Evolutionary conservation across 2,113 vertebrate species (phyloP).

Genomic region (Phasianus colchicus): DNA sequence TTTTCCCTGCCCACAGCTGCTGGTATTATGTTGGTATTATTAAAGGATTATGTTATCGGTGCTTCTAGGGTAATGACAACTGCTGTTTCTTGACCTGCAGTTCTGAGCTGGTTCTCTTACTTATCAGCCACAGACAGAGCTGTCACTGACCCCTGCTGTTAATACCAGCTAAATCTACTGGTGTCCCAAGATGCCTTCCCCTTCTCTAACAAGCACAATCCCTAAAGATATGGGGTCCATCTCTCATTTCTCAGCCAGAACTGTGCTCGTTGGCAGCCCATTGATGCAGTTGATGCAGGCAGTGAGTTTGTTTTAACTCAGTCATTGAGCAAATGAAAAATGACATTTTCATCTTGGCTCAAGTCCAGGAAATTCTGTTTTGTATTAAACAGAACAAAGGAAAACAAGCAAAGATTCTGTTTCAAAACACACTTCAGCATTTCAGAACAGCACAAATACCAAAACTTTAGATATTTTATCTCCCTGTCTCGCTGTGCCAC

Average conservation of each 20-base stretch:
- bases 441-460: not conserved
- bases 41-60: slow-evolving; percentile 64
- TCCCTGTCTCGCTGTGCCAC: not conserved
- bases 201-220: not conserved
- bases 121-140: slow-evolving; percentile 30
- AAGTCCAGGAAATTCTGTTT: not conserved
- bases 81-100: slow-evolving; percentile 30
- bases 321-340: not conserved
- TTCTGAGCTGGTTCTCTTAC: slow-evolving; percentile 12
- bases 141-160: not conserved
- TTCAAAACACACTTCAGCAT: not conserved
- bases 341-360: not conserved
- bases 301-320: not conserved
- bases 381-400: not conserved
- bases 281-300: not conserved
- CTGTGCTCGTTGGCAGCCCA: not conserved
- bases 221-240: fast-evolving
- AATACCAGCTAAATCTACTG: not conserved
- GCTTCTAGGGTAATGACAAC: slow-evolving; percentile 26
- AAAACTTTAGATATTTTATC: not conserved
- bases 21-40: not conserved
- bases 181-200: not conserved
- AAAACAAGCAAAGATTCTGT: not conserved
- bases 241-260: not conserved
- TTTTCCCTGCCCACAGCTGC: not conserved